These are phyloP conservation scores for Gallinago undulata DNA, from an alignment of 2,113 vertebrate genomes.

Conservation along the genomic window DNA sequence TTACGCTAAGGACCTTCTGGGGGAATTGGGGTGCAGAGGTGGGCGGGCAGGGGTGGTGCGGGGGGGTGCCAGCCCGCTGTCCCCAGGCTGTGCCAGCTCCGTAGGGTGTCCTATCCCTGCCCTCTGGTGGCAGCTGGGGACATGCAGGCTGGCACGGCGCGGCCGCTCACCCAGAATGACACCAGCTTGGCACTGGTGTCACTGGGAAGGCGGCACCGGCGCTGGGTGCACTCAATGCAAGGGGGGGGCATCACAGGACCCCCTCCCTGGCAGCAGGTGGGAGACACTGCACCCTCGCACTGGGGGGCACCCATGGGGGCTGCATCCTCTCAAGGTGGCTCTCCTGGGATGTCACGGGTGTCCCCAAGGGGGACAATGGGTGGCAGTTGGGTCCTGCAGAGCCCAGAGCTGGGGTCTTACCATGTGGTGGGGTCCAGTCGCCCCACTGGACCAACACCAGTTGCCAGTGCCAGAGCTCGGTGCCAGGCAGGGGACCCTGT, in stretches of 20 bases:
- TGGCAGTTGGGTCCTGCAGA: too few relatives aligned
- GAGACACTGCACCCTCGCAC: neutral
- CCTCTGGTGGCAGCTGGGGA: slow-evolving; percentile 37
- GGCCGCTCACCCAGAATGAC: fast-evolving
- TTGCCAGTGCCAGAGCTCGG: neutral
- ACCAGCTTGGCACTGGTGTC: neutral
- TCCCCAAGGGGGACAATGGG: fast-evolving
- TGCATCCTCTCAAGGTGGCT: neutral
- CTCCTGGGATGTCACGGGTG: neutral
- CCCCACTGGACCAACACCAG: too few relatives aligned
- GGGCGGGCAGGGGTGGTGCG: neutral
- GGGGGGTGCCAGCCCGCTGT: neutral
- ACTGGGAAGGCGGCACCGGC: neutral
- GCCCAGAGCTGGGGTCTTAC: neutral
- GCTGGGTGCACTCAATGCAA: neutral
- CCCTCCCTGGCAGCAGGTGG: neutral
- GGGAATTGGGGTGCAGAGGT: neutral
- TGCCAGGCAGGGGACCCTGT: neutral
- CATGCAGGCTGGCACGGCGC: neutral
- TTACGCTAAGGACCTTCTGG: neutral
- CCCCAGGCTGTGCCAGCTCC: neutral
- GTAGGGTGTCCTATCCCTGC: neutral
- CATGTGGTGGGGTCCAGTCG: too few relatives aligned
- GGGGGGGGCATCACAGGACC: neutral
- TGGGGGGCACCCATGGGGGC: neutral